phyloP scores from a whole-genome alignment of 1,140 invertebrate species.

The Nephila pilipes region DNA sequence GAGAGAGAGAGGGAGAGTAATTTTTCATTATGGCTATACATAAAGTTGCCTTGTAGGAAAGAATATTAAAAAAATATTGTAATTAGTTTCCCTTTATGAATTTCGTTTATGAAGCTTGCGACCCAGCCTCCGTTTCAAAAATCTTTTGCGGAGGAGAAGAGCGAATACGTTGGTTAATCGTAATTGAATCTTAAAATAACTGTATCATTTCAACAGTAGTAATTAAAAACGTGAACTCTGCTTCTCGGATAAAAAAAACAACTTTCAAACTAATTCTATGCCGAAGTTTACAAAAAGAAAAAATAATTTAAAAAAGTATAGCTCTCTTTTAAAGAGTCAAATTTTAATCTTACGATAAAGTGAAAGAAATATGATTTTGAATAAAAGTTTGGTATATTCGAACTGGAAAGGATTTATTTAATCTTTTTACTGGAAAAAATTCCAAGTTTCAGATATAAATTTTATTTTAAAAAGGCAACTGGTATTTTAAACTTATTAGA shows the following conservation, averaged over 20 bases:
- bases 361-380: no score
- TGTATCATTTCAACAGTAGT: neutral
- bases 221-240: neutral
- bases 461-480: no score
- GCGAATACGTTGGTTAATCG: neutral
- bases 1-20: neutral
- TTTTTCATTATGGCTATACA: neutral
- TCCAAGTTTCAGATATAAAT: no score
- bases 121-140: neutral
- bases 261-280: neutral
- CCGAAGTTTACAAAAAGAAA: neutral
- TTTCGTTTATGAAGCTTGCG: neutral
- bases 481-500: no score
- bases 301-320: neutral
- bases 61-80: neutral
- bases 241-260: neutral
- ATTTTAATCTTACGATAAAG: neutral
- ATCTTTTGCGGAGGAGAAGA: neutral
- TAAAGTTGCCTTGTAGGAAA: neutral
- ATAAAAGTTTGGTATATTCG: no score
- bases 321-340: neutral
- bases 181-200: slow-evolving; percentile 39
- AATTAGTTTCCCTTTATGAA: slow-evolving; percentile 27
- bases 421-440: no score
- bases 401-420: no score